Conservation (phyloP, 2,888 invertebrate genomes). For the Drosophila atripex region DNA sequence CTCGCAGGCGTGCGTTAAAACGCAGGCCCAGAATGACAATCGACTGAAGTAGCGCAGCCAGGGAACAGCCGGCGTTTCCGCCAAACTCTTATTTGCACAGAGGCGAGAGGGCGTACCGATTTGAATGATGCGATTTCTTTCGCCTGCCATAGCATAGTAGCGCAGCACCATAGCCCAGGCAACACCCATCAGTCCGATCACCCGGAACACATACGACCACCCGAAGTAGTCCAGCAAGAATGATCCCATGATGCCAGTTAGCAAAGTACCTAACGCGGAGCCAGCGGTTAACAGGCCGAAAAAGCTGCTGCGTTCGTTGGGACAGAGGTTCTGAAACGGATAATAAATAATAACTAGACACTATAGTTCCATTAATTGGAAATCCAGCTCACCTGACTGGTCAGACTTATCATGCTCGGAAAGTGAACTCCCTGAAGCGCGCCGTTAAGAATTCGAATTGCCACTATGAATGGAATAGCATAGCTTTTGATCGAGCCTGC, state of each 20-base stretch:
- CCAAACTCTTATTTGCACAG: slow-evolving; percentile 80
- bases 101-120: slow-evolving; percentile 82
- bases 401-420: slow-evolving; percentile 88
- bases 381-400: slow-evolving; percentile 84
- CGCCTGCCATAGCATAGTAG: slow-evolving; percentile 85
- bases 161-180: slow-evolving; percentile 86
- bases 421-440: slow-evolving; percentile 89
- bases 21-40: slow-evolving; percentile 88
- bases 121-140: slow-evolving; percentile 83
- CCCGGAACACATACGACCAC: slow-evolving; percentile 88
- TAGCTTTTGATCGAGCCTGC: slow-evolving; percentile 80
- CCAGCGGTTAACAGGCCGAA: slow-evolving; percentile 88
- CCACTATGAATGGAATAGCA: slow-evolving; percentile 86
- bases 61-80: slow-evolving; percentile 84
- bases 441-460: slow-evolving; percentile 87
- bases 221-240: slow-evolving; percentile 87
- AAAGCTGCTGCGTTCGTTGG: slow-evolving; percentile 87
- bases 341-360: background rate
- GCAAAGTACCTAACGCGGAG: slow-evolving; percentile 86
- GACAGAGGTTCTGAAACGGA: slow-evolving; percentile 85
- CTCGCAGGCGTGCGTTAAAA: slow-evolving; percentile 89
- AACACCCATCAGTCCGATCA: slow-evolving; percentile 86
- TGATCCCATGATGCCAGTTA: slow-evolving; percentile 88
- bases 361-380: background rate
- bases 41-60: slow-evolving; percentile 86